Conservation (phyloP, 2,113 vertebrate genomes). For the Oenanthe melanoleuca region DNA sequence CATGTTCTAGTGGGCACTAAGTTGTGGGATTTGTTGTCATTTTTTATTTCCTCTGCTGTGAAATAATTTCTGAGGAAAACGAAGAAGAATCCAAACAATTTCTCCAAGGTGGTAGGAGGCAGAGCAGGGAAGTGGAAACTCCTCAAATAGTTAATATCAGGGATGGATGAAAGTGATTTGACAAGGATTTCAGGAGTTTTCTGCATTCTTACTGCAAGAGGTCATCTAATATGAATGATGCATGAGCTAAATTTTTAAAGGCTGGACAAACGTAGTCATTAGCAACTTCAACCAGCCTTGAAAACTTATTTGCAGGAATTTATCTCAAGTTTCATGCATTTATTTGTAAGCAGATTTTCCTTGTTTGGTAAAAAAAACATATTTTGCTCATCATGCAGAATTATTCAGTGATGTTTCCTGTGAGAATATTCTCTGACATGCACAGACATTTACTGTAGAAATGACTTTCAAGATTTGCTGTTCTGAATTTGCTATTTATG, state of each 20-base stretch:
- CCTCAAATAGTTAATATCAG: background rate
- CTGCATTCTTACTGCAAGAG: background rate
- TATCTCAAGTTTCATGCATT: background rate
- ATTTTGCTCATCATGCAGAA: background rate
- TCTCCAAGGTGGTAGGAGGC: background rate
- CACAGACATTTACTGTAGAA: background rate
- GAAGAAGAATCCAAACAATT: background rate
- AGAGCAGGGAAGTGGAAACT: background rate
- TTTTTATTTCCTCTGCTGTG: background rate
- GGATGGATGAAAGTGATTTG: background rate
- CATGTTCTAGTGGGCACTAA: background rate
- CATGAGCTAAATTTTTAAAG: background rate
- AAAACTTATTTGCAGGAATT: background rate
- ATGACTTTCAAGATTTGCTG: background rate
- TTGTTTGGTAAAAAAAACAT: background rate
- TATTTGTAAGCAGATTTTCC: background rate
- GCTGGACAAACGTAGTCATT: background rate
- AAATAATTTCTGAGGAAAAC: constrained; percentile 3
- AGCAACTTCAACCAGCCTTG: background rate
- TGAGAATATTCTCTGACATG: background rate
- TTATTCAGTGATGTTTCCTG: background rate
- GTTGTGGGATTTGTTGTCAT: background rate
- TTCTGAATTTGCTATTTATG: background rate
- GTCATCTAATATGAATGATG: background rate
- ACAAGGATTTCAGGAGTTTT: background rate